Conservation (phyloP, 2,113 vertebrate genomes). For the Microcebus jonahi region DNA sequence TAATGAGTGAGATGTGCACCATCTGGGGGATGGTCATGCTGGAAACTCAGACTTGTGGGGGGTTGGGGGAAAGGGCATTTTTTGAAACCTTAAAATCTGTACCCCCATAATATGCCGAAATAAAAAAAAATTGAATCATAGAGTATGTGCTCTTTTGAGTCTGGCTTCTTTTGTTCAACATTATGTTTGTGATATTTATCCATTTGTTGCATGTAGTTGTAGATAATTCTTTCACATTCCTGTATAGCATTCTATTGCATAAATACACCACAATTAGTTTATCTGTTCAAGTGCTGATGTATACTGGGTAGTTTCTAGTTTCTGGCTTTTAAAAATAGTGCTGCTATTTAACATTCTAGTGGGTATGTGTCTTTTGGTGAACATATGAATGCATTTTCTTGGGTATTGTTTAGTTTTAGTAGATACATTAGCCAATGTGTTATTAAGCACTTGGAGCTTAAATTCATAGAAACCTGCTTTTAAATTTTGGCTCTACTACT, state of each 20-base stretch:
- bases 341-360: conserved; percentile 25
- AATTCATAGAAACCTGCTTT: conserved; percentile 38
- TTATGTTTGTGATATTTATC: not conserved
- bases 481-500: not conserved
- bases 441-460: conserved; percentile 27
- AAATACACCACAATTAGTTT: not conserved
- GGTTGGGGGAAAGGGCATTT: no score
- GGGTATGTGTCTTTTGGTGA: conserved; percentile 18
- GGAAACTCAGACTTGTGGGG: no score
- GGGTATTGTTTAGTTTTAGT: not conserved
- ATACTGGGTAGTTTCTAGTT: conserved; percentile 7
- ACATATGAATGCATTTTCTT: not conserved
- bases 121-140: not conserved
- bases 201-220: not conserved
- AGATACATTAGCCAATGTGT: not conserved
- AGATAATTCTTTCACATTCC: not conserved
- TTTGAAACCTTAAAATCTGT: no score
- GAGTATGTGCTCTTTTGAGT: not conserved
- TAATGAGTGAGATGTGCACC: no score
- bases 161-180: not conserved
- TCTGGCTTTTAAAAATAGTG: not conserved
- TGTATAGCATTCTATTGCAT: not conserved
- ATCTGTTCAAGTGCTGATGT: not conserved
- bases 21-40: no score
- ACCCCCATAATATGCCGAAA: no score